Percentiles rank a stretch among this genome's conserved stretches.
Conservation (phyloP, 2,797 vertebrate genomes). For the Allobates femoralis region DNA sequence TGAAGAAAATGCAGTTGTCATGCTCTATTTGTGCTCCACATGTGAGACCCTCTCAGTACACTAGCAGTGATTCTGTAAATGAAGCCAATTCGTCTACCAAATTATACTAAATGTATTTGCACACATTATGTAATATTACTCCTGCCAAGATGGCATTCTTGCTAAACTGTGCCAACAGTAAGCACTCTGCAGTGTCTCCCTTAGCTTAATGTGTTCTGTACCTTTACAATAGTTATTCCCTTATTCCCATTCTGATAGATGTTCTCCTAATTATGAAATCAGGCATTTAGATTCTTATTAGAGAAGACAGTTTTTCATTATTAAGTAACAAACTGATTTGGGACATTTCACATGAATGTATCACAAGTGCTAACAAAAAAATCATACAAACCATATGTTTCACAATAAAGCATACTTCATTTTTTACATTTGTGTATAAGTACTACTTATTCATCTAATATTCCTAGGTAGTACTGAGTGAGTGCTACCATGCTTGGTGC, state of each 20-base stretch:
- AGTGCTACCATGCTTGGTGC: too few species aligned
- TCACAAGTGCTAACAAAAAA: not conserved
- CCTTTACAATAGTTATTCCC: constrained; percentile 28
- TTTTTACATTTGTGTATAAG: not conserved
- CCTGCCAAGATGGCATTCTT: constrained; percentile 22
- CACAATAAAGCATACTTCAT: not conserved
- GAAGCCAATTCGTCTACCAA: constrained; percentile 12
- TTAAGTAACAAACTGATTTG: not conserved
- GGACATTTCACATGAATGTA: not conserved
- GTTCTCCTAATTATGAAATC: constrained; percentile 21
- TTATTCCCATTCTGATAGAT: constrained; percentile 9
- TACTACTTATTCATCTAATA: not conserved
- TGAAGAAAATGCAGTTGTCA: not conserved
- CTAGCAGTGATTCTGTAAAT: not conserved
- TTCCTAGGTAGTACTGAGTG: not conserved
- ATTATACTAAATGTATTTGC: constrained; percentile 22
- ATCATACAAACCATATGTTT: not conserved
- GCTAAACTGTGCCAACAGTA: constrained; percentile 3
- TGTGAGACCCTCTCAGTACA: constrained; percentile 13
- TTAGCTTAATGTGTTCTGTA: not conserved
- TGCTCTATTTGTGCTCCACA: constrained; percentile 9
- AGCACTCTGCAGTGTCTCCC: not conserved
- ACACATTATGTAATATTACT: constrained; percentile 21
- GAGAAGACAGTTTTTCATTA: constrained; percentile 21
- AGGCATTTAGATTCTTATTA: constrained; percentile 6